These are phyloP conservation scores for Psettodes erumei DNA, from an alignment of 2,113 vertebrate genomes.

Conservation along the genomic window DNA sequence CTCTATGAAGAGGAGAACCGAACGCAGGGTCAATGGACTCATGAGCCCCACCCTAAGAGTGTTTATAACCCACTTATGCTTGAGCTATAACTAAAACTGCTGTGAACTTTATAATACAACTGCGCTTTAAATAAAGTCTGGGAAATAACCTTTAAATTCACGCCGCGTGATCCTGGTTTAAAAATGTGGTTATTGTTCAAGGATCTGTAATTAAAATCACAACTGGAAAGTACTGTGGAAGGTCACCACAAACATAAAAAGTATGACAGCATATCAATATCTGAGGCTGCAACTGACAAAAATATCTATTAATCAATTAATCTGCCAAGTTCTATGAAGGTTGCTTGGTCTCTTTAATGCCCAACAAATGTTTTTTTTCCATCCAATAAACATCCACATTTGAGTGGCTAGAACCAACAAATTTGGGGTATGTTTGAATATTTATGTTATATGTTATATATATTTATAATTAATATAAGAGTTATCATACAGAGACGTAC, in stretches of 20 bases:
- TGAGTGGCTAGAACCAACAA: neutral
- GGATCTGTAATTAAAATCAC: neutral
- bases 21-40: neutral
- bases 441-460: no score
- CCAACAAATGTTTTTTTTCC: no score
- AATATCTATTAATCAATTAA: neutral
- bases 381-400: no score
- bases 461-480: neutral
- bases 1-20: constrained; percentile 19
- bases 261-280: neutral
- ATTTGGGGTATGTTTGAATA: no score
- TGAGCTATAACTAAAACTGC: constrained; percentile 1
- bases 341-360: no score
- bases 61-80: constrained; percentile 4
- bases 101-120: neutral
- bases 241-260: neutral
- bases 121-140: neutral
- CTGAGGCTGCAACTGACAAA: neutral
- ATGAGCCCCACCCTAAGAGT: constrained; percentile 28
- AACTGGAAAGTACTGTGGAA: neutral
- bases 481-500: neutral
- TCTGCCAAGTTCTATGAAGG: neutral
- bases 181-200: neutral
- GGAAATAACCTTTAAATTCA: neutral
- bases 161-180: no score